Evolutionary conservation across 1,140 invertebrate species (phyloP), one percentile per base, ranked within the genome.

Genomic region (Achroia grisella): DNA sequence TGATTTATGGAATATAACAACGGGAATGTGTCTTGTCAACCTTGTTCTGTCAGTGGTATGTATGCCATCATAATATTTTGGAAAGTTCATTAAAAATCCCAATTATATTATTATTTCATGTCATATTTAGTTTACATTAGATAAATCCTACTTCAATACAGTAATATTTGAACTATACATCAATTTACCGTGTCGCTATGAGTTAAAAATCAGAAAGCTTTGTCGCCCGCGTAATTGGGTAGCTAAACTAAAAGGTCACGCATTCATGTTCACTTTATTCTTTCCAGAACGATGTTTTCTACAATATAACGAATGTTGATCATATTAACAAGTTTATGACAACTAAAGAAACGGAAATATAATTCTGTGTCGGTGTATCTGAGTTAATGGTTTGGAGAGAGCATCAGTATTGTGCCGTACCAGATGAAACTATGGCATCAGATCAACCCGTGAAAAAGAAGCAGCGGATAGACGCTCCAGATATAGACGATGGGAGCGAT

Each of bases 371-470:
- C 4, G 14, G 6, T 17, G 17, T 8, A 37, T 23, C 17, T 40
- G 52, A 37, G 57, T 78, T 68, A 59, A 75, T 70, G 71, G 65
- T 75, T 76, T 66, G 65, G 61, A 57, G 63, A 40, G 63, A 56
- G 59, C 53, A 69, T 27, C 39, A 60, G n/a, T 32, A 46, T 39
- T 56, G 61, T 56, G 59, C 47, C 62, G 49, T 70, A 58, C 56
- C 69, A 64, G 70, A 82, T 81, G 77, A 73, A 78, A 74, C 66
- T 57, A 89, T 89, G 87, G 86, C 88, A 73, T 90, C 88, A 54
- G 91, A 92, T 74, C 92, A 93, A 81, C 92, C 92, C 49, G 90
- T 91, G 30, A 93, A 93, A 80, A 93, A 93, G 75, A 93, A 93
- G 63, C 89, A 90, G 53, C 88, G 91, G 54, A 88, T 91, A 35